A percentile compares a stretch with the other conserved stretches of the same genome.
Conservation (phyloP, 2,113 vertebrate species). For the Scalopus aquaticus region DNA sequence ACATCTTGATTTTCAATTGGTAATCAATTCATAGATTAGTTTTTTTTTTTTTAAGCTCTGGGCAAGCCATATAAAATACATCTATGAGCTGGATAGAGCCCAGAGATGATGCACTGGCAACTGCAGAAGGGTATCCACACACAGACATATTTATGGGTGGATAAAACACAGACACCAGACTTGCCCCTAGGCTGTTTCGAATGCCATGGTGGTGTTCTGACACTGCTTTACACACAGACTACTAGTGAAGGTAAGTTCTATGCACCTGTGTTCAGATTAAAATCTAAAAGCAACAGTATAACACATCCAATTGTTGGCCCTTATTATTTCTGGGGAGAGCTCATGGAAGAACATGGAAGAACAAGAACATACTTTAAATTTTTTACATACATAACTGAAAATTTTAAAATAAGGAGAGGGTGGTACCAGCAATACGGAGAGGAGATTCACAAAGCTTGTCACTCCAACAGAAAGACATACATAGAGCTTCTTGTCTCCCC, state of each 20-base stretch:
- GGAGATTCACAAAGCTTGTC: neutral
- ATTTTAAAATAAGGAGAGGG: neutral
- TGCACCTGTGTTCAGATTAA: neutral
- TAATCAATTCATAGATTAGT: neutral
- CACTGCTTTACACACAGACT: neutral
- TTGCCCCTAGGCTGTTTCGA: neutral
- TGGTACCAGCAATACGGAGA: neutral
- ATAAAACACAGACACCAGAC: neutral
- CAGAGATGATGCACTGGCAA: neutral
- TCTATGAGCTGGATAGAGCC: neutral
- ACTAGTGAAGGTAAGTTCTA: neutral
- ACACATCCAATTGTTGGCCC: neutral
- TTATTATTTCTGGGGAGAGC: neutral
- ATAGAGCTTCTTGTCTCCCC: neutral
- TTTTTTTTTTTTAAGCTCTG: neutral
- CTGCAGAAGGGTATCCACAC: neutral
- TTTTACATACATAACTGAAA: neutral
- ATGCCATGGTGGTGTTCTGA: neutral
- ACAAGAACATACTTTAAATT: neutral
- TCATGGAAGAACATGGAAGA: too few relatives aligned
- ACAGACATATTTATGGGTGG: neutral
- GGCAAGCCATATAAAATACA: neutral
- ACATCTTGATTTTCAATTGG: conserved; percentile 15
- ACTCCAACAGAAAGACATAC: neutral
- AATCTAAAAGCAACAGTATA: neutral